Conservation (phyloP, 2,797 vertebrate species). For the Triplophysa bombifrons region DNA sequence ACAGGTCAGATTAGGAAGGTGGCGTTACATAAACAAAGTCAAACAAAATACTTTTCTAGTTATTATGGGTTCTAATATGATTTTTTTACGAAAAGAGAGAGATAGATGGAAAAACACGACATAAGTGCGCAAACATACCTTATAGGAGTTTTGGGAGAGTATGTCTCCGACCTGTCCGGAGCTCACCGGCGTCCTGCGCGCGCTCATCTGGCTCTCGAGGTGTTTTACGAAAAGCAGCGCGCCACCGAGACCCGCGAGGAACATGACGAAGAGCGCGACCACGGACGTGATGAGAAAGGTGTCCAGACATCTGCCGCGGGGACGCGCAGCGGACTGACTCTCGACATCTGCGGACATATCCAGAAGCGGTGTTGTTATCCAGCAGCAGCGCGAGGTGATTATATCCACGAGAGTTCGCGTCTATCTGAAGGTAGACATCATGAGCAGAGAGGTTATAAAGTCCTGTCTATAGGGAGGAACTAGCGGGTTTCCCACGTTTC, state of each 20-base stretch:
- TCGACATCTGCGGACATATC: conserved; percentile 63
- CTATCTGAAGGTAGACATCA: not conserved
- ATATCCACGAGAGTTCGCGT: not conserved
- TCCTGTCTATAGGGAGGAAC: conserved; percentile 64
- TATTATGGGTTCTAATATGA: too few species aligned
- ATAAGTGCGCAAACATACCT: not conserved
- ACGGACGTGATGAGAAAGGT: conserved; percentile 65
- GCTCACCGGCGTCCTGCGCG: fast-evolving
- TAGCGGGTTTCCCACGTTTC: conserved; percentile 70
- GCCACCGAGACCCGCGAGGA: conserved; percentile 36
- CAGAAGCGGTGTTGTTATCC: too few species aligned
- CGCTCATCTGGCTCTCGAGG: not conserved
- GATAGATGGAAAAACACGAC: too few species aligned
- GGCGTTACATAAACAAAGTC: too few species aligned
- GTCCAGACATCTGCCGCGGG: conserved; percentile 63
- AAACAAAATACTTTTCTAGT: too few species aligned
- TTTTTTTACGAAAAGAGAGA: too few species aligned
- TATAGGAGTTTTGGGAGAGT: not conserved
- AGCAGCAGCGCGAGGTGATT: not conserved
- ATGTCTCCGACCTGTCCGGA: not conserved
- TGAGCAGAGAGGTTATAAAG: conserved; percentile 30
- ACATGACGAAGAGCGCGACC: conserved; percentile 58
- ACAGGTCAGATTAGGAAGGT: too few species aligned
- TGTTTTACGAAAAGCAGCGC: conserved; percentile 19
- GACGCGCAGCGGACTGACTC: conserved; percentile 49